Evolutionary conservation across 2,797 vertebrate species (phyloP), one percentile per base, ranked within the genome.

Genomic region (Oreortyx pictus): DNA sequence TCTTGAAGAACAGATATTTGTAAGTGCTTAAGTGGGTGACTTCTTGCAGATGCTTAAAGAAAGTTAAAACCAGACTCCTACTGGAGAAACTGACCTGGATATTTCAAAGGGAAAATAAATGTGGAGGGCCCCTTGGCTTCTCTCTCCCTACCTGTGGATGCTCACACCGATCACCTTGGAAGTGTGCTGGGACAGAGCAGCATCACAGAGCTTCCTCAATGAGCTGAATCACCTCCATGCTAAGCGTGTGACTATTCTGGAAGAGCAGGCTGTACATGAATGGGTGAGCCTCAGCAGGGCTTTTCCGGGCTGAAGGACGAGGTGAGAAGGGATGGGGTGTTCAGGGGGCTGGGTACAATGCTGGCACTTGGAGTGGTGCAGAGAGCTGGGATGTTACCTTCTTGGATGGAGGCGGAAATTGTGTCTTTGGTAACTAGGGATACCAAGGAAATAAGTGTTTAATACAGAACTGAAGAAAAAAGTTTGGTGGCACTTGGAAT

Each of bases 1-100:
- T 94, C 85, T 95, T 90, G 90, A 91, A 67, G 82, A 94, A 94
- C 87, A 94, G 94, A 86, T 86, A 5, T 31, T 73, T 41, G 52
- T 73, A 92, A 82, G 89, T 73, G 76, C 47, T 44, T 61, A 84
- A 94, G 50, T 8, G 80, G 47, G 60, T 92, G 79, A 66, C 79
- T 96, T 78, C 41, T n/a, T 80, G 70, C 79, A 72, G 89, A 86
- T 83, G 82, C 82, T 89, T 24, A 31, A 80, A 74, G 72, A 76
- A 90, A 90, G 68, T 92, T 82, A 71, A 93, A 85, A 22, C 44
- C 15, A 29, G 35, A 16, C 31, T 39, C 14, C 49, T 94, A 89
- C 49, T 74, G 79, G 68, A 64, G 56, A 79, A 31, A 16, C 65
- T 82, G 57, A 31, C 61, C 76, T 77, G 1, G 0, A 37, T 77